Percentiles rank a stretch among this genome's conserved stretches.
Conservation (phyloP, 1,140 invertebrate genomes). For the Heliconius hermathena region DNA sequence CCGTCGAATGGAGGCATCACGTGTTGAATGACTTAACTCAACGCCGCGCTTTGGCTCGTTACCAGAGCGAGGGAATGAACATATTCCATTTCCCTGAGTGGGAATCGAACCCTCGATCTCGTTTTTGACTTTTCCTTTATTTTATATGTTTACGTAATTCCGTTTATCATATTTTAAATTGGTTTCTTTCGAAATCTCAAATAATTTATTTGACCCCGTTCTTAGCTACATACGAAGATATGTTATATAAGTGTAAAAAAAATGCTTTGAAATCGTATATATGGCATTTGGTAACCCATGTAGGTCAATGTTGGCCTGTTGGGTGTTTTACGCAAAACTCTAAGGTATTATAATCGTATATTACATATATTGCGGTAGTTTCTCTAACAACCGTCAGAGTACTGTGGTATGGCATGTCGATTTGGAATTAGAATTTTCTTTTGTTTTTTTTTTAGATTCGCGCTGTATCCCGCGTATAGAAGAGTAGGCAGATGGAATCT, state of each 20-base stretch:
- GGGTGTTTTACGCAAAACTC: neutral
- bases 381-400: too few relatives aligned
- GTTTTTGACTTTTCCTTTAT: too few relatives aligned
- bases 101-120: neutral
- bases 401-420: too few relatives aligned
- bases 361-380: too few relatives aligned
- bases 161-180: neutral
- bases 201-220: neutral
- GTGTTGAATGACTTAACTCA: neutral
- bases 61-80: neutral
- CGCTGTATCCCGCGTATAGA: too few relatives aligned
- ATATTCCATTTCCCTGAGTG: neutral
- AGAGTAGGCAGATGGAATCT: too few relatives aligned
- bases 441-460: too few relatives aligned
- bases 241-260: neutral
- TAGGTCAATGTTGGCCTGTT: conserved; percentile 13
- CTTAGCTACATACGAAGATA: neutral
- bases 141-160: neutral
- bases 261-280: neutral
- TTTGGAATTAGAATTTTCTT: too few relatives aligned
- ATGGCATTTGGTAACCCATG: neutral
- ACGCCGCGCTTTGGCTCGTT: neutral
- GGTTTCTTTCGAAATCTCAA: neutral
- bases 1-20: too few relatives aligned
- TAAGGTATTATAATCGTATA: neutral